phyloP scores from a whole-genome alignment of 2,888 invertebrate species.

The Venustoraphidia nigricollis region DNA sequence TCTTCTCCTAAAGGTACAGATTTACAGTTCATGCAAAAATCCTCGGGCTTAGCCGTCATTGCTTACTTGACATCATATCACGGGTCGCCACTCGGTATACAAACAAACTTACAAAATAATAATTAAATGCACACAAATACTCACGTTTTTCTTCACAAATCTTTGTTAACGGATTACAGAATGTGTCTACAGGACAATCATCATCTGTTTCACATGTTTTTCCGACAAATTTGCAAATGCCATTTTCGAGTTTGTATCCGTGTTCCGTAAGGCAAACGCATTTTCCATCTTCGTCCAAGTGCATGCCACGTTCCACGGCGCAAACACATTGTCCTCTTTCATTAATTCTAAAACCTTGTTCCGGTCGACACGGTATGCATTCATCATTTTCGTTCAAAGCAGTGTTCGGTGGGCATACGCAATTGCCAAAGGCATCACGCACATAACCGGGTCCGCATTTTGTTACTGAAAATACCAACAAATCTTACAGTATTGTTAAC shows the following conservation, averaged over 20 bases:
- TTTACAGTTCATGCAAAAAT: too few species aligned
- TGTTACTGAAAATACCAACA: slow-evolving; percentile 28
- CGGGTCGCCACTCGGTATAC: too few species aligned
- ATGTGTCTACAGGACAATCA: slow-evolving; percentile 62
- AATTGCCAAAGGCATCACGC: slow-evolving; percentile 45
- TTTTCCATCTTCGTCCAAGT: slow-evolving; percentile 57
- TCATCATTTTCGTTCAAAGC: slow-evolving; percentile 62
- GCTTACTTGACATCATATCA: too few species aligned
- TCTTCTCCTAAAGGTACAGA: too few species aligned
- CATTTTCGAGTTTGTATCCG: slow-evolving; percentile 46
- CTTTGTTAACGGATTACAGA: slow-evolving; percentile 52
- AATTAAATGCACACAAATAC: too few species aligned
- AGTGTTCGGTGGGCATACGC: slow-evolving; percentile 61
- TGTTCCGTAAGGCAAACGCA: slow-evolving; percentile 60
- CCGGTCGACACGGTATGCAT: slow-evolving; percentile 55
- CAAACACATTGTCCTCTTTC: slow-evolving; percentile 69
- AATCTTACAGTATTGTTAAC: too few species aligned
- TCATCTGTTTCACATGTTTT: slow-evolving; percentile 50
- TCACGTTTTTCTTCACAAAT: slow-evolving; percentile 45
- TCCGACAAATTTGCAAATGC: slow-evolving; percentile 39
- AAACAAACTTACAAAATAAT: too few species aligned
- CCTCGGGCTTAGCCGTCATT: too few species aligned
- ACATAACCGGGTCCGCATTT: slow-evolving; percentile 49
- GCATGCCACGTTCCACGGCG: slow-evolving; percentile 60
- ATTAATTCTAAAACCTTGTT: slow-evolving; percentile 60